A percentile compares a stretch with the other conserved stretches of the same genome.
Evolutionary conservation across 2,113 vertebrate genomes (phyloP).

Genomic region (Lipotes vexillifer): DNA sequence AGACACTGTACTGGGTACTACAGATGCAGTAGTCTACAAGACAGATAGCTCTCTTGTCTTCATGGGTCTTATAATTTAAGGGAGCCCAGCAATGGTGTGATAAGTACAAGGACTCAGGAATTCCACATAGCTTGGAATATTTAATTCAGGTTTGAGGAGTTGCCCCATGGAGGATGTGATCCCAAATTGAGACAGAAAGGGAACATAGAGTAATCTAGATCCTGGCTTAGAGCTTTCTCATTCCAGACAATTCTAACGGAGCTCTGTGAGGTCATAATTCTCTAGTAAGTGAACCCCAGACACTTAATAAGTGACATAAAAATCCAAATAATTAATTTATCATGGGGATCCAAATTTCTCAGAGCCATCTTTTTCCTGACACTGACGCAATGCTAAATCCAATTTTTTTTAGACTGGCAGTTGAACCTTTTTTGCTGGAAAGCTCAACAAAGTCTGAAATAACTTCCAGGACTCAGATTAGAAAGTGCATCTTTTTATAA

Average conservation of each 20-base stretch:
- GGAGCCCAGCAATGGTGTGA: neutral
- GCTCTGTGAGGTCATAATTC: neutral
- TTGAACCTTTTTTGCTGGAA: neutral
- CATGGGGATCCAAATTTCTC: neutral
- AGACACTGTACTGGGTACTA: neutral
- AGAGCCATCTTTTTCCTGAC: neutral
- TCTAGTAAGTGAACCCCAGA: neutral
- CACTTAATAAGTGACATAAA: neutral
- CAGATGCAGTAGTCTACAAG: neutral
- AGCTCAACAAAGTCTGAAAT: neutral
- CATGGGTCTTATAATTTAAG: neutral
- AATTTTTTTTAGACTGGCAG: neutral
- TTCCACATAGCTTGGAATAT: neutral
- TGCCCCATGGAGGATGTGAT: neutral
- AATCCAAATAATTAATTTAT: neutral
- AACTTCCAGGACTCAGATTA: neutral
- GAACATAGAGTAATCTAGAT: fast-evolving
- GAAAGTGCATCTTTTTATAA: neutral
- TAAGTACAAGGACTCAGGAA: neutral
- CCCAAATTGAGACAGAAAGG: neutral
- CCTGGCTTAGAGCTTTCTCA: neutral
- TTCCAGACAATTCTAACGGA: neutral
- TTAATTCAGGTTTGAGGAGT: neutral
- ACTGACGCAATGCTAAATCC: neutral
- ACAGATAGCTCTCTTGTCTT: neutral